phyloP scores from a whole-genome alignment of 2,113 vertebrate genomes.

The Coptodon bakossiorum region DNA sequence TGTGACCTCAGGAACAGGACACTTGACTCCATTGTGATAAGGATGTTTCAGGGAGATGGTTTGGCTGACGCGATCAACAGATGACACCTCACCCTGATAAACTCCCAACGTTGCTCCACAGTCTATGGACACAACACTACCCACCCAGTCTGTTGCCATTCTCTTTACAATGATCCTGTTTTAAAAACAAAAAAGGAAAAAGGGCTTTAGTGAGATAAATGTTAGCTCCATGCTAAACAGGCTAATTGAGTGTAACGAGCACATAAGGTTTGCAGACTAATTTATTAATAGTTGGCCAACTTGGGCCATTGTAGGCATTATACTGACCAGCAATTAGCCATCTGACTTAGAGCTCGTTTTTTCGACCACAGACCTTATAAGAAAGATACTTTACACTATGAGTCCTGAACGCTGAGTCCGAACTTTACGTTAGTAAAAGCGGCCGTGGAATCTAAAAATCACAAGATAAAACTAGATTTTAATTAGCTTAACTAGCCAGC shows the following conservation, averaged over 20 bases:
- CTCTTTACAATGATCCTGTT: background rate
- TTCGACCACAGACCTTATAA: background rate
- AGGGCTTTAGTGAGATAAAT: background rate
- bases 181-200: background rate
- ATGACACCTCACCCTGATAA: conserved; percentile 82
- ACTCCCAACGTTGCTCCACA: conserved; percentile 83
- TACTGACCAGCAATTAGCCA: background rate
- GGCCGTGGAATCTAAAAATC: background rate
- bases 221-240: background rate
- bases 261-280: background rate
- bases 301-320: background rate
- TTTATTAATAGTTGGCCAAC: background rate
- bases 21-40: conserved; percentile 84
- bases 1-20: conserved; percentile 86
- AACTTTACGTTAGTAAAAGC: background rate
- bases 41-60: conserved; percentile 84
- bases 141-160: conserved; percentile 83
- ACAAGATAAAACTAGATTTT: background rate
- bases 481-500: background rate
- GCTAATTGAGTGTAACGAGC: background rate
- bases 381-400: background rate
- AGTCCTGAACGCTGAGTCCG: background rate
- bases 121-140: conserved; percentile 84
- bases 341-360: background rate
- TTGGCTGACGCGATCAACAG: conserved; percentile 82